A percentile compares a stretch with the other conserved stretches of the same genome.
Evolutionary conservation across 2,113 vertebrate genomes (phyloP).

Genomic region (Peromyscus maniculatus): DNA sequence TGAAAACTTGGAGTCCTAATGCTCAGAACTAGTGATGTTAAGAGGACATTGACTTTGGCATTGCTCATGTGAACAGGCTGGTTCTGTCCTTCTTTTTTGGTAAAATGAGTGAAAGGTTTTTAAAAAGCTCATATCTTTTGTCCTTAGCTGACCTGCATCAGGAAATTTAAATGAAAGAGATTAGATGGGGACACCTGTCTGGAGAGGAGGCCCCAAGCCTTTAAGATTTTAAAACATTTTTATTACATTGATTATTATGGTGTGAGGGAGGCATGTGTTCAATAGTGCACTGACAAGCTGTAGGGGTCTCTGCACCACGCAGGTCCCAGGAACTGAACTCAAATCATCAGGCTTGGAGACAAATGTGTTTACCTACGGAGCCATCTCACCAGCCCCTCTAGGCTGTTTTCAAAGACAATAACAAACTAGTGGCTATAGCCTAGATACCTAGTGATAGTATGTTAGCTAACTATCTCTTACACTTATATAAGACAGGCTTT

Average conservation of each 20-base stretch:
- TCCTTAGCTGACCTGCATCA: neutral
- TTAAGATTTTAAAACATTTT: constrained; percentile 27
- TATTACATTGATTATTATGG: neutral
- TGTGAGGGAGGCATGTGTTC: neutral
- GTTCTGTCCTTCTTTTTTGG: neutral
- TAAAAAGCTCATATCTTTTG: neutral
- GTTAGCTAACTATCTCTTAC: neutral
- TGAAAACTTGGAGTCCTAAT: neutral
- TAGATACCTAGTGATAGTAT: neutral
- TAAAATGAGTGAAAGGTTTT: neutral
- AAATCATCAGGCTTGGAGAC: neutral
- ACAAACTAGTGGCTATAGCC: neutral
- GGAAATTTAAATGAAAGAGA: constrained; percentile 36
- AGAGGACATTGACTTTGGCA: neutral
- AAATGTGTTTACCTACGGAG: neutral
- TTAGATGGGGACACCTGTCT: neutral
- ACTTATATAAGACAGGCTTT: neutral
- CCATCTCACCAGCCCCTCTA: too few species aligned
- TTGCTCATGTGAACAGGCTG: neutral
- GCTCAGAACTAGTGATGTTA: neutral
- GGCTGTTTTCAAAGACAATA: neutral
- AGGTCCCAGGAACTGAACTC: neutral
- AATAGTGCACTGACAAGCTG: neutral
- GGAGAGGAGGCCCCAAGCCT: neutral
- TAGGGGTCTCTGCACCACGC: neutral